Evolutionary conservation across 2,888 invertebrate species (phyloP), one percentile per base, ranked within the genome.

Genomic region (Colletes collaris): DNA sequence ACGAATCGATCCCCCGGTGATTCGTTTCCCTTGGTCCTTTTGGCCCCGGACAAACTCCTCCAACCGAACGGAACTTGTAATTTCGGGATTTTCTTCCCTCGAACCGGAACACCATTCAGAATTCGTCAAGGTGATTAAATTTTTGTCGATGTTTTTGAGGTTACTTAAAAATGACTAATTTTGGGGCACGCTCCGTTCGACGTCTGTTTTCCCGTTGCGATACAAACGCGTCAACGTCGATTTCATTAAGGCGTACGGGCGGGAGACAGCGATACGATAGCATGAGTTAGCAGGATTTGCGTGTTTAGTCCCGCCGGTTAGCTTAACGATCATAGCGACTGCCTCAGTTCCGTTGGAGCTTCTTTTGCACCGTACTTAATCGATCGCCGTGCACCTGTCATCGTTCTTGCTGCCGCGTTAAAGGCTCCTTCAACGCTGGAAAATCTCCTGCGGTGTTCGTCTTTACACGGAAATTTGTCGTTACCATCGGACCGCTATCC

Each of bases 301-400:
- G 55, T 53, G 62, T 44, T 58, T 67, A 63, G 60, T 46, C 46
- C 44, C 44, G 66, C 53, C 44, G 44, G 46, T 66, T 66, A 66
- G 50, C 60, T 76, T 53, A 63, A 76, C 63, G 76, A 76, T 76
- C 76, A 19, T n/a, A 37, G 10, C n/a, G 66, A 53, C 44, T 40
- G 58, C 58, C 50, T 62, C 35, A 16, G 78, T 66, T 75, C 65
- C 70, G 64, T 70, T 66, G 35, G 19, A 59, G n/a, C 11, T 72
- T 76, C 56, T 70, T 76, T 49, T n/a, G 16, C 44, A 52, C 66
- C 50, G 65, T 66, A 40, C 52, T 66, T 76, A 71, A 76, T 76
- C 76, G 72, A 76, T 72, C 72, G 40, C 13, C 50, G 56, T 62
- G 50, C 72, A 62, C 76, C 65, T 56, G 72, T 76, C 66, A 52